A percentile compares a stretch with the other conserved stretches of the same genome.
Conservation (phyloP, 2,888 invertebrate species). For the Leucoma salicis region DNA sequence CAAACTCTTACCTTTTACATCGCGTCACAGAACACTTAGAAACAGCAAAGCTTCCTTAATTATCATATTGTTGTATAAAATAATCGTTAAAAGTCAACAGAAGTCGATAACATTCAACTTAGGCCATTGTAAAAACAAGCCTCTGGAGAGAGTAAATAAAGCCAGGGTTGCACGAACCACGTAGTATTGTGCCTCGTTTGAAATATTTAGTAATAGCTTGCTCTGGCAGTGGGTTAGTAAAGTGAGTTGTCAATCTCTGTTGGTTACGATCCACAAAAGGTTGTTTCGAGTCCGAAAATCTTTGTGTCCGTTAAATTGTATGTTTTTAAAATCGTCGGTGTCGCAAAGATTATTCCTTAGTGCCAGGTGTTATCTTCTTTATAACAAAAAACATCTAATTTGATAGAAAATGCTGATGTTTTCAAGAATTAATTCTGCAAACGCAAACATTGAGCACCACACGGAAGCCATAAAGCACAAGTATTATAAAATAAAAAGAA, state of each 20-base stretch:
- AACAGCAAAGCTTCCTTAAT: constrained; percentile 57
- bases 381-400: too few relatives aligned
- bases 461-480: too few relatives aligned
- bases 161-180: constrained; percentile 29
- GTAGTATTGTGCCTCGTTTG: constrained; percentile 22
- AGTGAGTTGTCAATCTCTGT: background rate
- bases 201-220: background rate
- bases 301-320: too few relatives aligned
- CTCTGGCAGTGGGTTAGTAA: background rate
- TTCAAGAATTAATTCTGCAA: too few relatives aligned
- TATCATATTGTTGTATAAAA: constrained; percentile 78
- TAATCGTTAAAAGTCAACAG: constrained; percentile 69
- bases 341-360: too few relatives aligned
- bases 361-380: too few relatives aligned
- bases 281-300: too few relatives aligned
- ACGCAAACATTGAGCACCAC: too few relatives aligned
- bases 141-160: constrained; percentile 52
- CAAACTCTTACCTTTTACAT: constrained; percentile 33
- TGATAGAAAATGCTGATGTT: too few relatives aligned
- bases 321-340: too few relatives aligned
- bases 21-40: constrained; percentile 46
- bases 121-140: constrained; percentile 64
- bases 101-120: constrained; percentile 70
- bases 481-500: too few relatives aligned
- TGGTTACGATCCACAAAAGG: too few relatives aligned